A percentile compares a stretch with the other conserved stretches of the same genome.
These are phyloP conservation scores for Vidua macroura DNA, from an alignment of 2,113 vertebrate genomes.

Conservation along the genomic window DNA sequence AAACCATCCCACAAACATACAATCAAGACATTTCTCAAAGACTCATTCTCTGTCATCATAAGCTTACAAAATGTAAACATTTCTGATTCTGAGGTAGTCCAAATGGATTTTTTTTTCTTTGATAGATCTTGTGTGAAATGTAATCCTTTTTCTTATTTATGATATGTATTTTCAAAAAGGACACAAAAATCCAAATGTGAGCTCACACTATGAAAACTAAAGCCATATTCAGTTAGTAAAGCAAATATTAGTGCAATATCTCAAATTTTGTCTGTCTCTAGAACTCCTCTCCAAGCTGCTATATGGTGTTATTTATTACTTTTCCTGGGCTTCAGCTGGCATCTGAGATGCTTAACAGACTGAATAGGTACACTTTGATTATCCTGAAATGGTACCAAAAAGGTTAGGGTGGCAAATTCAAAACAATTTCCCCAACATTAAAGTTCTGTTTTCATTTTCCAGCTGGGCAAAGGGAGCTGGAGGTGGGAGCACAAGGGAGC, in stretches of 20 bases:
- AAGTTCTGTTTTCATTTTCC: not conserved
- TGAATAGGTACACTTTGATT: not conserved
- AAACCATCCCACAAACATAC: rapidly evolving
- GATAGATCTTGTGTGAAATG: not conserved
- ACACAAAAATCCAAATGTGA: not conserved
- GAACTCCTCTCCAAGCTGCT: not conserved
- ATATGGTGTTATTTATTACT: not conserved
- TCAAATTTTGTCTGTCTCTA: not conserved
- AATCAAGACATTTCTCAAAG: not conserved
- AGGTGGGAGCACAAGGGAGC: not conserved
- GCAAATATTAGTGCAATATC: not conserved
- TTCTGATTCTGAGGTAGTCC: not conserved
- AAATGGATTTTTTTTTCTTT: not conserved
- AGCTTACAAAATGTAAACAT: not conserved
- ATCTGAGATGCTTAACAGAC: not conserved
- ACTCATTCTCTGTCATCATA: not conserved
- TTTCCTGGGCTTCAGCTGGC: not conserved
- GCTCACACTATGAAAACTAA: not conserved
- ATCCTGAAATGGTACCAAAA: not conserved
- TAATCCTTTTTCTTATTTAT: not conserved
- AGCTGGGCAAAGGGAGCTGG: not conserved
- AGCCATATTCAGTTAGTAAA: not conserved
- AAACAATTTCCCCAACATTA: not conserved
- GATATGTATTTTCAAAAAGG: not conserved
- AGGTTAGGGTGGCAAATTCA: rapidly evolving